These are phyloP conservation scores for Cinclus mexicanus DNA, from an alignment of 2,113 vertebrate species.

Conservation along the genomic window DNA sequence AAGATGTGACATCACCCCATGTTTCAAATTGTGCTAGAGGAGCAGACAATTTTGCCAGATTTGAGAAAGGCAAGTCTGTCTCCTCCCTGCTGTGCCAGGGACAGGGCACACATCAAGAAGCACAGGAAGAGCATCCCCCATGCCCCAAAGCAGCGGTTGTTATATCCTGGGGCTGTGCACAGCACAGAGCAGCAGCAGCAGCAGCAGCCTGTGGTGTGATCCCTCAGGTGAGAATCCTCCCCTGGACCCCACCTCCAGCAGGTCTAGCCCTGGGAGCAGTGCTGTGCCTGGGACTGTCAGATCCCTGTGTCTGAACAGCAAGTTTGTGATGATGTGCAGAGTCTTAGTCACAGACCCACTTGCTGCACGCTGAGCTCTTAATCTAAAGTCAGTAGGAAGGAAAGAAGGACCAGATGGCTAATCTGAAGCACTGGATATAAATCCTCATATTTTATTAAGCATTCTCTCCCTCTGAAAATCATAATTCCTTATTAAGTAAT, in stretches of 20 bases:
- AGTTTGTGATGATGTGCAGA: neutral
- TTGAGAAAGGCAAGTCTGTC: neutral
- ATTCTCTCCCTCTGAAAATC: neutral
- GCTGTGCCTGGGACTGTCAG: neutral
- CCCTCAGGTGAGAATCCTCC: neutral
- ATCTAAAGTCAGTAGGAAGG: neutral
- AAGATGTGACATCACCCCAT: neutral
- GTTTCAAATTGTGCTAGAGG: neutral
- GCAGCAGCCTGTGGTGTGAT: accelerated
- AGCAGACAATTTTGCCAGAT: neutral
- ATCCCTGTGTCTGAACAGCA: neutral
- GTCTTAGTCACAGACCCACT: neutral
- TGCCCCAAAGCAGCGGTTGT: accelerated
- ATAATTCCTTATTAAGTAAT: neutral
- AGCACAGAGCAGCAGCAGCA: neutral
- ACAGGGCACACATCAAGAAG: neutral
- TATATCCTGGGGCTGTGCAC: neutral
- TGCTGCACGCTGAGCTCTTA: neutral
- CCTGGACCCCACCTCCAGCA: neutral
- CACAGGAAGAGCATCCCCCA: neutral
- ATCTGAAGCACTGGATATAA: neutral
- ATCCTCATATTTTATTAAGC: neutral
- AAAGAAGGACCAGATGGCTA: neutral
- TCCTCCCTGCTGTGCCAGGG: neutral
- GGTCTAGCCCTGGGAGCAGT: neutral